These are phyloP conservation scores for Psilopsiagon aymara DNA, from an alignment of 2,113 vertebrate genomes.

Conservation along the genomic window DNA sequence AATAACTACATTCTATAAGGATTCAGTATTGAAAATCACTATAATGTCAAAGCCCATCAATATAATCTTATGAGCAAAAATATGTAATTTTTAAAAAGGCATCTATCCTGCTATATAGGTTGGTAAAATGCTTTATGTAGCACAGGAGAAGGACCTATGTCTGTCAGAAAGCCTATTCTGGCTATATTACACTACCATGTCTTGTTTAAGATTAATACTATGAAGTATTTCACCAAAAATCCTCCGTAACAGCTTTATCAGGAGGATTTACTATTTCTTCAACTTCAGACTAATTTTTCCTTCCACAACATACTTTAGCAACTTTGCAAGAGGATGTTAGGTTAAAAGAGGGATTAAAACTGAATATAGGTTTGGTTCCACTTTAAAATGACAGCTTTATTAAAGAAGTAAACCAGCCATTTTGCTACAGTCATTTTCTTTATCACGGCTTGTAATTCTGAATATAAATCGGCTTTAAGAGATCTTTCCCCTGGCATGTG, in stretches of 20 bases:
- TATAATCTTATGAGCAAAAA: not conserved
- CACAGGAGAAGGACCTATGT: not conserved
- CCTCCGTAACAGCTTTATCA: conserved; percentile 22
- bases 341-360: conserved; percentile 64
- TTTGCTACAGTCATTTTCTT: conserved; percentile 11
- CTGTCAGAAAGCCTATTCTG: not conserved
- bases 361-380: conserved; percentile 16
- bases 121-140: not conserved
- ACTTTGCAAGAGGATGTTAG: conserved; percentile 46
- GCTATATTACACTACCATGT: not conserved
- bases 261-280: conserved; percentile 51
- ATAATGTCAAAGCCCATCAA: not conserved
- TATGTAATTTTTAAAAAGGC: fast-evolving
- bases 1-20: not conserved
- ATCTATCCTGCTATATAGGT: not conserved
- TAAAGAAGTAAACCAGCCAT: not conserved
- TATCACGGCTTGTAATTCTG: not conserved
- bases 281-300: conserved; percentile 7
- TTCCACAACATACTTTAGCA: conserved; percentile 12
- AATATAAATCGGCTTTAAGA: conserved; percentile 47
- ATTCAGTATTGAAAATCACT: not conserved
- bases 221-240: conserved; percentile 31
- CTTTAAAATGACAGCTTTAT: conserved; percentile 24
- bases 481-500: conserved; percentile 20
- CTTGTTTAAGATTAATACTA: not conserved